Evolutionary conservation across 2,113 vertebrate genomes (phyloP), one percentile per base, ranked within the genome.

Genomic region (Engraulis encrasicolus): DNA sequence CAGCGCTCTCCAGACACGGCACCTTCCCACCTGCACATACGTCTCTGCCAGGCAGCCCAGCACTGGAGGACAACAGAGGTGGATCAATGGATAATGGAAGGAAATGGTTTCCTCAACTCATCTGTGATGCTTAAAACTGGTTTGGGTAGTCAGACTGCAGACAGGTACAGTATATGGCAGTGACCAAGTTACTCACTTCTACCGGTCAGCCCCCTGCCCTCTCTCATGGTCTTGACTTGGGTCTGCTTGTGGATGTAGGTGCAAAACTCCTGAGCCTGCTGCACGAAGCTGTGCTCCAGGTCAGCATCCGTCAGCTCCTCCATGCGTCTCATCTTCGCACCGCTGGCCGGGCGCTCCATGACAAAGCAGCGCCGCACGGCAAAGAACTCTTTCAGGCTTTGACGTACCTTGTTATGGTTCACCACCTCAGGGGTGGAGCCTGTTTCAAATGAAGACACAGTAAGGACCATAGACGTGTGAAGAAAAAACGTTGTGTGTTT

Each of bases 1-100:
- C 88, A 0, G 89, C 86, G 0, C 89, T 93, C 81, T 93, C 92
- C 84, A 92, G 80, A 84, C 92, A 93, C 0, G 90, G 91, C 37
- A 92, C 48, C 0, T 66, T 12, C 6, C 91, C 91, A 1, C 88
- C 18, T 85, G 83, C 78, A 92, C 85, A 0, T 92, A 93, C 14
- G 78, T 86, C 52, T 82, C 19, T 1, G 80, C 87, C 17, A 93
- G 58, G 49, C 38, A 78, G 0, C 87, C 85, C 27, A 92, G 80
- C 80, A 85, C 92, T 93, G 78, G 2, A 40, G 34, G 9, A 61
- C 1, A 61, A 31, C 38, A 81, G 17, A 37, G 23, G 15, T 9
- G 6, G 58, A 15, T 49, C 45, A 78, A 17, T 7, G 38, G 36
- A 3, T 18, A 58, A 82, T 0, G 0, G 20, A 3, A 45, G 40